Evolutionary conservation across 2,888 invertebrate genomes (phyloP), one percentile per base, ranked within the genome.

Genomic region (Yponomeuta cagnagella): DNA sequence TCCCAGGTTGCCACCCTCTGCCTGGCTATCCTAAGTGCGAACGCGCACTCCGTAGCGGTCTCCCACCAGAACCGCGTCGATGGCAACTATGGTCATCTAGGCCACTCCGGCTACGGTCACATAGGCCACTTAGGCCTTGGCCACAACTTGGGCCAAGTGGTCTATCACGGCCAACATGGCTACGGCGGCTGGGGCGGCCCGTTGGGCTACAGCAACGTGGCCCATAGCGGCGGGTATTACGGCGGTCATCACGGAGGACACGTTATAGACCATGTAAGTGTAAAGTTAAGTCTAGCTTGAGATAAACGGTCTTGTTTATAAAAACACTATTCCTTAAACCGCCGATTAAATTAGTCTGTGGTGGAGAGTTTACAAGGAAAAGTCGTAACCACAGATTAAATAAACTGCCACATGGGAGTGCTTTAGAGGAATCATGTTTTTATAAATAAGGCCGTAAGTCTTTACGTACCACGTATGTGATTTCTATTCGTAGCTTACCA

Each of bases 41-140:
- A 82, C 37, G 82, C 84, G 72, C 77, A 82, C 73, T 77, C 80
- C 63, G 73, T 73, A n/a, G 84, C 86, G 31, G 81, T 82, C 37
- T 87, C 87, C 3, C 81, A 85, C 71, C 80, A 80, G 71, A 78
- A 79, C 31, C 82, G 87, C 63, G 12, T 70, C 10, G 72, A 71
- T 48, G 69, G 68, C 30, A 71, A 12, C 69, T 70, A 64, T 9
- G 68, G 70, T 31, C 68, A 69, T 23, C 72, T 33, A 58, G 67
- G 70, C 15, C 1, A 48, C 9, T 2, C 37, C 37, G 37, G 37
- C 68, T 71, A 66, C 10, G 68, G 70, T 31, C 68, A 69, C 10
- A 71, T 33, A 58, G 68, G 72, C n/a, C 3, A 48, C 9, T 72
- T 43, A 65, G 65, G 71, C 10, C 52, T 4, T 5, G 52, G 52